Percentiles rank a stretch among this genome's conserved stretches.
Conservation (phyloP, 2,113 vertebrate genomes). For the Patagioenas fasciata region DNA sequence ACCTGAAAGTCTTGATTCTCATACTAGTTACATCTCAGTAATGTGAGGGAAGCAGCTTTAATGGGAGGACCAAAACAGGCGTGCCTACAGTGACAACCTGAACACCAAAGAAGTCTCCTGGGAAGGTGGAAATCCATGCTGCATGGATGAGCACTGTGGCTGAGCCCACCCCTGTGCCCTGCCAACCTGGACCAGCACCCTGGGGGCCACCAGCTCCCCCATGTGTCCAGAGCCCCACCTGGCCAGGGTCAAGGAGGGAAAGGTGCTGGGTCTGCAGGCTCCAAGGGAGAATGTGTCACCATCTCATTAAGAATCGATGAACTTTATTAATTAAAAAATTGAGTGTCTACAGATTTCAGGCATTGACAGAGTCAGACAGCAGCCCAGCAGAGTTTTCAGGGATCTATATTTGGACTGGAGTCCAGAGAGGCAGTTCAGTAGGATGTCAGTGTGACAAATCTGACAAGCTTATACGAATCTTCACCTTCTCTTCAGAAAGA, state of each 20-base stretch:
- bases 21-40: neutral
- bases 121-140: neutral
- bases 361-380: neutral
- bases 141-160: neutral
- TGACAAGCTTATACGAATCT: conserved; percentile 10
- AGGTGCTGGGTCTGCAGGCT: accelerated
- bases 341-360: neutral
- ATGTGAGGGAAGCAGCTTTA: neutral
- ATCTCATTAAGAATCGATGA: neutral
- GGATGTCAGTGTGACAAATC: neutral
- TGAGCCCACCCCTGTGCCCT: neutral
- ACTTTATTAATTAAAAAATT: neutral
- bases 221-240: accelerated
- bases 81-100: accelerated
- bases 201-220: accelerated
- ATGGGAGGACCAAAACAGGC: neutral
- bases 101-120: neutral
- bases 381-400: neutral
- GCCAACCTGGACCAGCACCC: too few species aligned
- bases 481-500: neutral
- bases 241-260: neutral
- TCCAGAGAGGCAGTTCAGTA: neutral
- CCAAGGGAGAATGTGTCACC: neutral
- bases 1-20: neutral
- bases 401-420: conserved; percentile 32